Conservation (phyloP, 2,797 vertebrate species). For the Siniperca obscura region DNA sequence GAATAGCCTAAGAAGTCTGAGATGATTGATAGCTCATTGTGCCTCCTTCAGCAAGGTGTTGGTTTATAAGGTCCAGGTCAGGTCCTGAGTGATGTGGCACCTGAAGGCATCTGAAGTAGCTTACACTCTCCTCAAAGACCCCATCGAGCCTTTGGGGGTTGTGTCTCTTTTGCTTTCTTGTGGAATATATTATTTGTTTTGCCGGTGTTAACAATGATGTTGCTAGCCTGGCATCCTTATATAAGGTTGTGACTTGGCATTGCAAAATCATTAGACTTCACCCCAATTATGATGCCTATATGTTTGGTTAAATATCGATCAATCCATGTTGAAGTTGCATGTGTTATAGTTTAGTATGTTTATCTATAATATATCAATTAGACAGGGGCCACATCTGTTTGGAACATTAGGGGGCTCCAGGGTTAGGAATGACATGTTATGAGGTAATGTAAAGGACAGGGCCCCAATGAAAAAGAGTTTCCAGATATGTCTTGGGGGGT, state of each 20-base stretch:
- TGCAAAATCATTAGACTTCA: slow-evolving; percentile 8
- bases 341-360: too few species aligned
- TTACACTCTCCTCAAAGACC: not conserved
- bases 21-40: slow-evolving; percentile 5
- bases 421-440: too few species aligned
- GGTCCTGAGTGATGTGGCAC: not conserved
- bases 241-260: not conserved
- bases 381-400: too few species aligned
- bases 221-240: not conserved
- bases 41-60: not conserved
- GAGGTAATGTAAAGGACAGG: too few species aligned
- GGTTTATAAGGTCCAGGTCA: not conserved
- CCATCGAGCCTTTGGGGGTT: not conserved
- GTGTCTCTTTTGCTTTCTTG: not conserved
- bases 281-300: not conserved
- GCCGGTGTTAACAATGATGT: not conserved
- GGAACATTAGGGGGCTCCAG: too few species aligned
- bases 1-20: not conserved
- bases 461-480: too few species aligned
- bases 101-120: not conserved
- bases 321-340: too few species aligned
- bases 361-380: too few species aligned
- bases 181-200: not conserved
- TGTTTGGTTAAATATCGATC: too few species aligned
- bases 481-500: too few species aligned